Evolutionary conservation across 2,113 vertebrate genomes (phyloP), one percentile per base, ranked within the genome.

Genomic region (Narcine bancroftii): DNA sequence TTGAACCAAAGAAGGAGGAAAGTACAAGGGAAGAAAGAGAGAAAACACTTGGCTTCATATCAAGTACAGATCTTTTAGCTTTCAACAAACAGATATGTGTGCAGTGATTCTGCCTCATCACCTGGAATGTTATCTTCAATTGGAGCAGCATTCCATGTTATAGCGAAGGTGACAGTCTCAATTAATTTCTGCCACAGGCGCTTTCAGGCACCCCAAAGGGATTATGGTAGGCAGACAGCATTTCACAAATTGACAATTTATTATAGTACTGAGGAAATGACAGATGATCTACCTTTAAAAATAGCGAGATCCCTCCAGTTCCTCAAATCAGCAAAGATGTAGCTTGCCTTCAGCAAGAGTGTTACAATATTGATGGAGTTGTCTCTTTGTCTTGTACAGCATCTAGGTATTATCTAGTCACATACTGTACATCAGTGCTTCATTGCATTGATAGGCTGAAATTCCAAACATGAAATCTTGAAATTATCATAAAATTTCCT

Each of bases 161-260:
- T 91, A 69, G 63, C 9, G 26, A 91, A 66, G 42, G 39, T 45
- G 65, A 71, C 63, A 47, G 63, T 33, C 63, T 69, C 42, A 91
- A 91, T 69, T 91, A 45, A 91, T 91, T 91, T 91, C 42, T 45
- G 36, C 60, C 89, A 69, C 89, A 69, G 89, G 24, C 60, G 69
- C 39, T 45, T 45, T 47, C 89, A 71, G 39, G 29, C 29, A 91
- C 39, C 11, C 81, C 65, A 69, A 47, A 69, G 39, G 65, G 89
- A 91, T 69, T 71, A 69, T 69, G 11, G 60, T n/a, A n/a, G n/a
- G n/a, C n/a, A n/a, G n/a, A n/a, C 66, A 47, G 24, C 65, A 69
- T 13, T 66, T 24, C 65, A 91, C 89, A 91, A 71, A 69, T 91
- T 91, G 65, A 91, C 39, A 91, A 47, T 66, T 45, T 91, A 26